phyloP scores from a whole-genome alignment of 2,797 vertebrate species.

The Hoplostethus mediterraneus region DNA sequence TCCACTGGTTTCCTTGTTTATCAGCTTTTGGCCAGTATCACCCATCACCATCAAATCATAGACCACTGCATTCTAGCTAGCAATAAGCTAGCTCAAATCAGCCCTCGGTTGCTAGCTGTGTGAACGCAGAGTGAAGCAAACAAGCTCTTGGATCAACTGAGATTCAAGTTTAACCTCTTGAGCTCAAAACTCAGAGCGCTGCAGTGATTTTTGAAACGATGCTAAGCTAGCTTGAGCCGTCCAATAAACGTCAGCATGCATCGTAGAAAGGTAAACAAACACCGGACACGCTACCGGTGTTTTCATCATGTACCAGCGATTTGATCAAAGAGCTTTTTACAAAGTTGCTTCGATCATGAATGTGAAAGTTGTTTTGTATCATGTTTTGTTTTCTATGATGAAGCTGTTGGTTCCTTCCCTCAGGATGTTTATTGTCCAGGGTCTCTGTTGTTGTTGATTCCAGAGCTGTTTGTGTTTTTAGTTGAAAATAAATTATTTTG shows the following conservation, averaged over 20 bases:
- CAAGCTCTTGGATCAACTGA: neutral
- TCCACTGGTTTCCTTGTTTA: no score
- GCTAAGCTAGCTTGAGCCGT: no score
- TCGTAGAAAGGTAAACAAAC: no score
- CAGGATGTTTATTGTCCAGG: slow-evolving; percentile 36
- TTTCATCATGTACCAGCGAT: no score
- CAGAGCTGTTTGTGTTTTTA: slow-evolving; percentile 44
- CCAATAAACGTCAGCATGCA: no score
- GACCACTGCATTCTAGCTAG: no score
- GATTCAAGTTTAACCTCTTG: neutral
- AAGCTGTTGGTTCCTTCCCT: slow-evolving; percentile 19
- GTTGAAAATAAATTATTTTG: slow-evolving; percentile 39
- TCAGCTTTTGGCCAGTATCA: no score
- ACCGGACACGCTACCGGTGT: no score
- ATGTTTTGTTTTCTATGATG: slow-evolving; percentile 14
- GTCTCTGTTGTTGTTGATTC: slow-evolving; percentile 44
- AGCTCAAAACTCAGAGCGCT: no score
- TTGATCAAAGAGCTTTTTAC: slow-evolving; percentile 17
- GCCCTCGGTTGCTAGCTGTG: neutral
- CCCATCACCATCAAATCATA: no score
- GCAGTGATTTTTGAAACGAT: no score
- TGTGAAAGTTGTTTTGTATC: slow-evolving; percentile 18
- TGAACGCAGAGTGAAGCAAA: neutral
- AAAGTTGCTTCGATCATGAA: neutral
- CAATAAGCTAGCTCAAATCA: no score